Evolutionary conservation across 1,140 invertebrate species (phyloP), one percentile per base, ranked within the genome.

Genomic region (Drosophila bocki): DNA sequence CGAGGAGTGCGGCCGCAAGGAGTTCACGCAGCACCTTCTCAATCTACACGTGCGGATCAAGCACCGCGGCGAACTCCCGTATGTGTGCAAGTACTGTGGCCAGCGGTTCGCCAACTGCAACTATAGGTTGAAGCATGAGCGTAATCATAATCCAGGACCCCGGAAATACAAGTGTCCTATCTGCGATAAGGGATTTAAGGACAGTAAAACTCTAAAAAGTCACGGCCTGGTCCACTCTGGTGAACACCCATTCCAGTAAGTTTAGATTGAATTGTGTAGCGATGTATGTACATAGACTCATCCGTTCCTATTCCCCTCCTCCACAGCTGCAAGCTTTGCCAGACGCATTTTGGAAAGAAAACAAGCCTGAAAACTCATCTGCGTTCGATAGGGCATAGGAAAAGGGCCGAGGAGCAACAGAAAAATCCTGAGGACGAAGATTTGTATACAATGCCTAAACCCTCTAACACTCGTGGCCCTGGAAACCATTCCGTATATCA

Each of bases 61-160:
- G 39, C 80, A 83, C 33, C 57, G 51, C 5, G 80, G 80, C 0
- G 80, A 83, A n/a, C 37, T 80, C 22, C 80, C 75, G 0, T 83
- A 83, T 29, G 42, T 51, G 4, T 83, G 80, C 48, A 83, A 79
- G 63, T 83, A 59, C 44, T 83, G 81, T 42, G 70, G 54, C 26
- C 42, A 67, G 29, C 65, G 76, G 7, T 83, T 80, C 33, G 54
- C 44, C 6, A 80, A 70, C 22, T 80, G 80, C 37, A 69, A 69
- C 17, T 47, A 48, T 32, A 58, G 80, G 9, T 42, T 75, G 12
- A 26, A 35, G 7, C 81, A 80, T 67, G 71, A 84, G 41, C 61
- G 82, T 3, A 29, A 17, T 0, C 80, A 82, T 35, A 29, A 60
- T 8, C 56, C 33, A 2, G 12, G 19, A 22, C 44, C 44, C 3